Percentiles rank a stretch among this genome's conserved stretches.
Evolutionary conservation across 2,797 vertebrate genomes (phyloP).

Genomic region (Enteromius treurensis): DNA sequence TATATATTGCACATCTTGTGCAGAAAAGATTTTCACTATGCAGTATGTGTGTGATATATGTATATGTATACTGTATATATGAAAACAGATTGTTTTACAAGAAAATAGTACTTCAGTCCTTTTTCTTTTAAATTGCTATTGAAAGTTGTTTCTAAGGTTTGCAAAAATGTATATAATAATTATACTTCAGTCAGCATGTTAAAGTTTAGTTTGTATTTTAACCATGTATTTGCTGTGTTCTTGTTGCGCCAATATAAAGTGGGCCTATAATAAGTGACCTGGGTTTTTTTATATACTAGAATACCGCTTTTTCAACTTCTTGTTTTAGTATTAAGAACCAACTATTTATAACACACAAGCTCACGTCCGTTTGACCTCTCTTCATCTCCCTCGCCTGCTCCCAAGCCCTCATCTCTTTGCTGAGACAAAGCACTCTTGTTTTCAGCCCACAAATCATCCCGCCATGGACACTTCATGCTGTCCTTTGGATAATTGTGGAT

Average conservation of each 20-base stretch:
- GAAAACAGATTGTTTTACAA: neutral
- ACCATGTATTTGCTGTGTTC: neutral
- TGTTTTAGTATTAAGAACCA: neutral
- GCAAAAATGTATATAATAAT: neutral
- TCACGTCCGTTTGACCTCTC: slow-evolving; percentile 41
- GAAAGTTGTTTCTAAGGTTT: neutral
- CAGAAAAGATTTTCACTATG: no score
- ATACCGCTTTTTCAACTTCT: neutral
- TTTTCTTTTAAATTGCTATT: neutral
- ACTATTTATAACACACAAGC: slow-evolving; percentile 30
- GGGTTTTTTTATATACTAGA: neutral
- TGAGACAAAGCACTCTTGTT: slow-evolving; percentile 54
- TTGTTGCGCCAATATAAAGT: neutral
- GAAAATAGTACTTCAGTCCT: neutral
- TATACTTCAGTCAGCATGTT: neutral
- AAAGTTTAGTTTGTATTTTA: neutral
- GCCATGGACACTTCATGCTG: slow-evolving; percentile 71
- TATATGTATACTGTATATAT: neutral
- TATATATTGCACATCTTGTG: no score
- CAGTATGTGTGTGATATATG: neutral
- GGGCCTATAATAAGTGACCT: neutral
- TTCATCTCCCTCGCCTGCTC: slow-evolving; percentile 27
- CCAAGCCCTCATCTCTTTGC: slow-evolving; percentile 29
- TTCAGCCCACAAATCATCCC: slow-evolving; percentile 70
- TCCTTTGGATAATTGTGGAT: slow-evolving; percentile 80